Percentiles rank a stretch among this genome's conserved stretches.
These are phyloP conservation scores for Melanotaenia maccullochi DNA, from an alignment of 2,797 vertebrate genomes.

Conservation along the genomic window DNA sequence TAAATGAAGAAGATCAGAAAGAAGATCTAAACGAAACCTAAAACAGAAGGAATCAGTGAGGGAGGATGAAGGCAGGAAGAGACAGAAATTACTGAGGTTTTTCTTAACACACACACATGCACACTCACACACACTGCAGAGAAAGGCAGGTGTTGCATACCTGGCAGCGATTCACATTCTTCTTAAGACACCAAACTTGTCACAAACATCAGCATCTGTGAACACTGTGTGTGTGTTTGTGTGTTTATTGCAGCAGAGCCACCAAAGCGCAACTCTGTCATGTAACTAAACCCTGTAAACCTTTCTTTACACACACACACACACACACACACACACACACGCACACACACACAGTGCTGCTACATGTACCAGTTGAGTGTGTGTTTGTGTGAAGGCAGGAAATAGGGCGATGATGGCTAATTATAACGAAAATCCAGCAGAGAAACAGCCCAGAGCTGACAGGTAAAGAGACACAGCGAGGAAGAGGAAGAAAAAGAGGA, in stretches of 20 bases:
- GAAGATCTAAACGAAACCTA: too few relatives aligned
- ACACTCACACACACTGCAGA: background rate
- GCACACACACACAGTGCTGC: conserved; percentile 9
- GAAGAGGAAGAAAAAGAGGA: conserved; percentile 10
- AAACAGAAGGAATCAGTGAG: background rate
- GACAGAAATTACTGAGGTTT: background rate
- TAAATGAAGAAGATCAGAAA: too few relatives aligned
- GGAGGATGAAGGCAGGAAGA: too few relatives aligned
- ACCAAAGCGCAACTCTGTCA: conserved; percentile 48
- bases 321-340: too few relatives aligned
- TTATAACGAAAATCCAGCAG: conserved; percentile 54
- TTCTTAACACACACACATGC: background rate
- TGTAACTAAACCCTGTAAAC: conserved; percentile 44
- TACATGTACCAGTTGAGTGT: conserved; percentile 7
- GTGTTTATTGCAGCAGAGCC: conserved; percentile 16
- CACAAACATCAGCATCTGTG: conserved; percentile 12
- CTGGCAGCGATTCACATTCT: conserved; percentile 16
- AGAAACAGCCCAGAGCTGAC: conserved; percentile 49
- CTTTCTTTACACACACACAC: conserved; percentile 5
- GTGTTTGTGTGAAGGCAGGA: conserved; percentile 34
- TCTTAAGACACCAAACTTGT: too few relatives aligned
- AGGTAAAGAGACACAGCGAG: conserved; percentile 25
- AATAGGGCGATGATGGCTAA: conserved; percentile 63
- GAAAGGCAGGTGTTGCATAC: conserved; percentile 23
- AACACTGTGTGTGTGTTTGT: background rate